Conservation (phyloP, 2,797 vertebrate species). For the Galaxias olidus region DNA sequence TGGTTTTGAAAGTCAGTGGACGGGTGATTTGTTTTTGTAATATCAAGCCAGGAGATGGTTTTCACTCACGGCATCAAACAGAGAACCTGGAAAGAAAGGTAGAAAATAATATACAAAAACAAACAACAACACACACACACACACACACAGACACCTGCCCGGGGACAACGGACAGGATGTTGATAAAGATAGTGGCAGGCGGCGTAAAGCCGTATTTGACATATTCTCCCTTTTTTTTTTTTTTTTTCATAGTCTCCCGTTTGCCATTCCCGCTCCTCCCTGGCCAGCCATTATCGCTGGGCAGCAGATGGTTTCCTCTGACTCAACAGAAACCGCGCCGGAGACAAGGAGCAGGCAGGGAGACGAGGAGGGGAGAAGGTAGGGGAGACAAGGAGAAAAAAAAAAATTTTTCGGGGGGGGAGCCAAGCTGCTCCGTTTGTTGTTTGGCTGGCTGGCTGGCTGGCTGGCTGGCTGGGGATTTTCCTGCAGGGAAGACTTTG, state of each 20-base stretch:
- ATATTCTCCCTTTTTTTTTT: constrained; percentile 70
- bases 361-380: neutral
- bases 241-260: constrained; percentile 52
- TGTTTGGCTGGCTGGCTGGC: constrained; percentile 45
- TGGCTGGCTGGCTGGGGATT: constrained; percentile 50
- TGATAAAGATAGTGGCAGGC: constrained; percentile 64
- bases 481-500: constrained; percentile 11
- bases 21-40: too few species aligned
- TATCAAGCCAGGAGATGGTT: too few species aligned
- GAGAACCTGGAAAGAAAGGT: too few species aligned
- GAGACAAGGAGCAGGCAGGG: constrained; percentile 16
- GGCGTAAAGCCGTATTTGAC: constrained; percentile 57
- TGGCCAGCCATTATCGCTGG: constrained; percentile 75
- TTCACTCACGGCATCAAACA: too few species aligned
- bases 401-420: constrained; percentile 23
- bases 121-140: constrained; percentile 24
- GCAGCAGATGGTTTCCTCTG: constrained; percentile 77
- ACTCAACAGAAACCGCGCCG: constrained; percentile 68
- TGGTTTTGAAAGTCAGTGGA: too few species aligned
- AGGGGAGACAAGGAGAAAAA: constrained; percentile 1
- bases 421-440: constrained; percentile 54
- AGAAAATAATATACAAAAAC: neutral
- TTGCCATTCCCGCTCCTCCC: constrained; percentile 71
- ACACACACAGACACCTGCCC: constrained; percentile 18
- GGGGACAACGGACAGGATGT: constrained; percentile 53